Evolutionary conservation across 1,140 invertebrate species (phyloP), one percentile per base, ranked within the genome.

Genomic region (Neotoxoptera formosana): DNA sequence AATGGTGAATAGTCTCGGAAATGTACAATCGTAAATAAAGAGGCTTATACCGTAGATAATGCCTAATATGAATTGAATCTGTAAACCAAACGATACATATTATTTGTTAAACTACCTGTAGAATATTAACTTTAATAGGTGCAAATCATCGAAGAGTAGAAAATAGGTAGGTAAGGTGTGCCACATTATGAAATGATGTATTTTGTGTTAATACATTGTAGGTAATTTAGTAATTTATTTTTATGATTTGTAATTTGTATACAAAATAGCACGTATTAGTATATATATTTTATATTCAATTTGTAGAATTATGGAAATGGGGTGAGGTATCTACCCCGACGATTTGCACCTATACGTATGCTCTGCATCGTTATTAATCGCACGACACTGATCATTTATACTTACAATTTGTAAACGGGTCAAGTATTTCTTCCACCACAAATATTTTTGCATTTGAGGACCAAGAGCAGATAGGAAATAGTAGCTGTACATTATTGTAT

Each of bases 401-500:
- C 94, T 94, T 94, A 95, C 95, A 93, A 95, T 94, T 94, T 95
- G 95, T 60, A 95, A 94, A 86, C 91, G 94, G 21, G 95, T 95
- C 48, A 95, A 90, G 93, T 95, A 95, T 93, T 94, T 95, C 87
- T 95, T 95, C 95, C 95, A 95, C 95, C 95, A 95, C 9, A 95
- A 93, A 93, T 95, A 94, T 90, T 94, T 94, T 90, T 94, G 94
- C 25, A 95, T 94, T n/a, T 94, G 88, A 20, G 95, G 95, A 34
- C 95, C 95, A 45, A 95, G 94, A 51, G 95, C 95, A 4, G 95
- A 91, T 34, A 95, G 93, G 76, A 95, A 94, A 93, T 95, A 95
- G 94, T 95, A 95, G 11, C 94, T 94, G 93, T 95, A 95, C 95
- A 95, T 96, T 56, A 96, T 93, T 6, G 96, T 94, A 93, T 97